Conservation (phyloP, 1,140 invertebrate genomes). For the Neomicropteryx cornuta region DNA sequence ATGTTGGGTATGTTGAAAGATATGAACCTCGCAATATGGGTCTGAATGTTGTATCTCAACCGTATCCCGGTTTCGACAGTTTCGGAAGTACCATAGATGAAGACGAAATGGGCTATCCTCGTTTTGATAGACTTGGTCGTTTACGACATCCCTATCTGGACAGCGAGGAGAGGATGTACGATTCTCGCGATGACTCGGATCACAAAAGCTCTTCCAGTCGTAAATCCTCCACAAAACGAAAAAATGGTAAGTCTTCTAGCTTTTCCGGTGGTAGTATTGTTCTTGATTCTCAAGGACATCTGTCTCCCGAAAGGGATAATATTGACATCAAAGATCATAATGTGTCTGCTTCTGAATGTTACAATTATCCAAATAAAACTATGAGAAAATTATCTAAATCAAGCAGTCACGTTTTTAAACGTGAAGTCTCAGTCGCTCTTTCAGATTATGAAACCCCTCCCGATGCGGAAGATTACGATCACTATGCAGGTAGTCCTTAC, state of each 20-base stretch:
- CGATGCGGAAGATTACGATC: slow-evolving; percentile 32
- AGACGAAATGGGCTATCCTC: slow-evolving; percentile 49
- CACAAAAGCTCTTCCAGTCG: too few relatives aligned
- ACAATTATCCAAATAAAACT: slow-evolving; percentile 36
- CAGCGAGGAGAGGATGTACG: slow-evolving; percentile 32
- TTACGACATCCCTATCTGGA: slow-evolving; percentile 38
- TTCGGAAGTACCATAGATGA: slow-evolving; percentile 47
- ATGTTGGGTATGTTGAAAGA: too few relatives aligned
- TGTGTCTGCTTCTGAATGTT: slow-evolving; percentile 32
- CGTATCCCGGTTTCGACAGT: slow-evolving; percentile 45
- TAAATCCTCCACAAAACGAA: too few relatives aligned
- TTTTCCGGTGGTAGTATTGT: too few relatives aligned
- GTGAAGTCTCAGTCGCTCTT: slow-evolving; percentile 31
- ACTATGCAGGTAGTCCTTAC: slow-evolving; percentile 31
- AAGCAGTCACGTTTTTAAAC: slow-evolving; percentile 30
- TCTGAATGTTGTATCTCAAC: too few relatives aligned
- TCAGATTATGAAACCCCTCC: slow-evolving; percentile 33
- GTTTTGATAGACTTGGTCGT: slow-evolving; percentile 44
- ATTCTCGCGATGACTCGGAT: too few relatives aligned
- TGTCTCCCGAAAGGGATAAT: too few relatives aligned
- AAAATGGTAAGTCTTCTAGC: too few relatives aligned
- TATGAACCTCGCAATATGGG: too few relatives aligned
- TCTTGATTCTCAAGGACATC: too few relatives aligned
- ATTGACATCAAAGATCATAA: too few relatives aligned
- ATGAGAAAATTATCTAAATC: slow-evolving; percentile 36